Conservation (phyloP, 2,888 invertebrate species). For the Onchidella celtica region DNA sequence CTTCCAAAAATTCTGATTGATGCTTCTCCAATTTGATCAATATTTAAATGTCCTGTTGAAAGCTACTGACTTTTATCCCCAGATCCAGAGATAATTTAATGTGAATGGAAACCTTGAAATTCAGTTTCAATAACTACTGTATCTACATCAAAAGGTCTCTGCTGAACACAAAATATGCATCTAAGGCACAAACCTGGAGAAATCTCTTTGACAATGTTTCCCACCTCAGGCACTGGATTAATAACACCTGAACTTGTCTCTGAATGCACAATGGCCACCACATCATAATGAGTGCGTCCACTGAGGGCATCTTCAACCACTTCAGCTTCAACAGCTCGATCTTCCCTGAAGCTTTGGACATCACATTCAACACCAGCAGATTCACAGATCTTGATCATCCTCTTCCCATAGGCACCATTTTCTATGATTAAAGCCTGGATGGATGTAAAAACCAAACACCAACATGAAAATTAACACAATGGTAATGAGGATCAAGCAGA, state of each 20-base stretch:
- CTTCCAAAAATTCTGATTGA: too few species aligned
- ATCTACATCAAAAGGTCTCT: too few species aligned
- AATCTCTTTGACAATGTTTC: conserved; percentile 74
- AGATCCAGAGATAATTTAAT: too few species aligned
- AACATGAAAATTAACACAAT: background rate
- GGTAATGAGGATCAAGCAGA: background rate
- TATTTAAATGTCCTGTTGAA: too few species aligned
- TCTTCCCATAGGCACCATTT: conserved; percentile 81
- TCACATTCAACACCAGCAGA: conserved; percentile 73
- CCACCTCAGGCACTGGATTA: conserved; percentile 80
- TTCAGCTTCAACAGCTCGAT: conserved; percentile 70
- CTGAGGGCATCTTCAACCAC: conserved; percentile 67
- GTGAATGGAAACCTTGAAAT: too few species aligned
- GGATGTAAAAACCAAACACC: background rate
- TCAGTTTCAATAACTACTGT: too few species aligned
- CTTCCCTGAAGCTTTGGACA: conserved; percentile 78
- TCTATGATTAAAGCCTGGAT: conserved; percentile 79
- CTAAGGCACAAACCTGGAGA: conserved; percentile 66
- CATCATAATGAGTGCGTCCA: conserved; percentile 71
- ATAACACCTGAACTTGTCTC: conserved; percentile 82
- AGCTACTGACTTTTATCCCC: too few species aligned
- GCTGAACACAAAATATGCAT: too few species aligned
- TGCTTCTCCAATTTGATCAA: too few species aligned
- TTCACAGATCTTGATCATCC: conserved; percentile 80
- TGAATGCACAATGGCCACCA: conserved; percentile 81